Percentiles rank a stretch among this genome's conserved stretches.
Evolutionary conservation across 2,888 invertebrate genomes (phyloP).

Genomic region (Euclidia mi): DNA sequence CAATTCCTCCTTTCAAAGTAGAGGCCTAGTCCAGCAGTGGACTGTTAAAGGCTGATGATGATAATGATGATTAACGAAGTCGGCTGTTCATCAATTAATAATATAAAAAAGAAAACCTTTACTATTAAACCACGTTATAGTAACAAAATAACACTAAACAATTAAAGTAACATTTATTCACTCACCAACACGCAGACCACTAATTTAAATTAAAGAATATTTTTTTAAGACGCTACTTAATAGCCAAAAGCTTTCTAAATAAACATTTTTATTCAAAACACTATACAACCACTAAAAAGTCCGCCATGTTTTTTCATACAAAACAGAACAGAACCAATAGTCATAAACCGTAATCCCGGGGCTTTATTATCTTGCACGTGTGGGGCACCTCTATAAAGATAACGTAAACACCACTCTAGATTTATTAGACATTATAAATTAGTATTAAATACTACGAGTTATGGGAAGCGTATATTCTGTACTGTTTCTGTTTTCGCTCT

Average conservation of each 20-base stretch:
- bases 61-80: no score
- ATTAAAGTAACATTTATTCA: no score
- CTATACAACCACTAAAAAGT: conserved; percentile 6
- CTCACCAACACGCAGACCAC: no score
- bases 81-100: no score
- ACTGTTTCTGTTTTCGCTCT: neutral
- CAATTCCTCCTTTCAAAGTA: no score
- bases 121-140: no score
- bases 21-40: no score
- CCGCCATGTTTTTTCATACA: conserved; percentile 26
- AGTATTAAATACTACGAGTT: conserved; percentile 46
- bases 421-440: conserved; percentile 61
- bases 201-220: neutral
- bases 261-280: conserved; percentile 7
- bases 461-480: neutral
- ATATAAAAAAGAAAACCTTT: no score
- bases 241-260: neutral
- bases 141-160: no score
- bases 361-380: conserved; percentile 55
- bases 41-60: no score
- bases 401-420: conserved; percentile 55
- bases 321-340: conserved; percentile 31
- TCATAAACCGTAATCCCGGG: conserved; percentile 52
- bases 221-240: conserved; percentile 1
- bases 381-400: conserved; percentile 54